Evolutionary conservation across 2,113 vertebrate genomes (phyloP), one percentile per base, ranked within the genome.

Genomic region (Hippoglossus stenolepis): DNA sequence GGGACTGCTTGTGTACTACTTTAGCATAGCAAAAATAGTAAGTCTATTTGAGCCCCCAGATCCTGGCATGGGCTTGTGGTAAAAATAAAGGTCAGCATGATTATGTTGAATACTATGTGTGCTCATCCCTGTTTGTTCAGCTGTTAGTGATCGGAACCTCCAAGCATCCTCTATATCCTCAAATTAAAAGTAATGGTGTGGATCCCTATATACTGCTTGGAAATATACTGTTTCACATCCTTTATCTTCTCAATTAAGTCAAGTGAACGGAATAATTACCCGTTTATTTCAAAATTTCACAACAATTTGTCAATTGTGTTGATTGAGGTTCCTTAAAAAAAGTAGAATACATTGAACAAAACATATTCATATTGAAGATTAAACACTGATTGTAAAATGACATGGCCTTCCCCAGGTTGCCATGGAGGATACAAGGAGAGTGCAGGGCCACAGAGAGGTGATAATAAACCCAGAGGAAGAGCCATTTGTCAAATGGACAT

Each of bases 101-200:
- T 74, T 28, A 75, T 35, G 56, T 80, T 13, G 35, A 21, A 43
- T 40, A 63, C 35, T 72, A 21, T 65, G 60, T 58, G 65, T 56
- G 40, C 63, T 83, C 38, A 70, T 79, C 69, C 60, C 23, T 73
- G 77, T 82, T 82, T 82, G 73, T 63, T 67, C 82, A 87, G 79
- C 73, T 84, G 79, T 66, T 61, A 12, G 40, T 14, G 53, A 70
- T 53, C 28, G 13, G 66, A 72, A 66, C 24, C 61, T 56, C 17
- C 28, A 43, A 31, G 69, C 84, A 23, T 73, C 61, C 12, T 79
- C 72, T 63, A 40, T 43, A 65, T 75, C 51, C 38, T 70, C 57
- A 63, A 59, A 65, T 75, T 28, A 60, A 85, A 47, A 70, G 61
- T 20, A 56, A 70, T 45, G 18, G 28, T 59, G 47, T 73, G 56